Evolutionary conservation across 2,797 vertebrate species (phyloP).

Genomic region (Fringilla coelebs): DNA sequence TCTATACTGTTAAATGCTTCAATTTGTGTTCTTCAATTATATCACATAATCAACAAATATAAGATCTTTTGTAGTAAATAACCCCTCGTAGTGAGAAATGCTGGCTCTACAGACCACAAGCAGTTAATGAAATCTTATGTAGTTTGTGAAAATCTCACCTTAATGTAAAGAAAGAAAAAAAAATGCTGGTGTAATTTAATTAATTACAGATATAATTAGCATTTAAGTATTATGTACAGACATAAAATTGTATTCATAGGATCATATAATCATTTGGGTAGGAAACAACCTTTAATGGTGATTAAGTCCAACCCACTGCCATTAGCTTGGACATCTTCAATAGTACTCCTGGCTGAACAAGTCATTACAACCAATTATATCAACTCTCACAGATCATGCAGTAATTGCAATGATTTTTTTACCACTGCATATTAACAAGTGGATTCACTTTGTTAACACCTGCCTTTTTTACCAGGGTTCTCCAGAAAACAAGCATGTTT

Average conservation of each 20-base stretch:
- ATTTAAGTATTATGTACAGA: not conserved
- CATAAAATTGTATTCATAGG: not conserved
- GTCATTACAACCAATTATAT: not conserved
- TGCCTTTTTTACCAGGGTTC: constrained; percentile 8
- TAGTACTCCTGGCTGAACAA: not conserved
- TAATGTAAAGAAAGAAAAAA: not conserved
- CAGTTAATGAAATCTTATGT: constrained; percentile 41
- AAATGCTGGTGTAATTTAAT: not conserved
- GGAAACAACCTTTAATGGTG: not conserved
- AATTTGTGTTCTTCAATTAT: constrained; percentile 5
- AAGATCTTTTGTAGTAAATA: constrained; percentile 35
- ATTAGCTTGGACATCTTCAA: rapidly evolving
- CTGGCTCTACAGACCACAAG: constrained; percentile 10
- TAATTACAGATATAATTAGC: not conserved
- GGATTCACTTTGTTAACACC: constrained; percentile 35
- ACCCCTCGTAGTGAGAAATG: constrained; percentile 4
- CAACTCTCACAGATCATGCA: not conserved
- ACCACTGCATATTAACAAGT: not conserved
- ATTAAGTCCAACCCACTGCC: rapidly evolving
- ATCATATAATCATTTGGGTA: no score
- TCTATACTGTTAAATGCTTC: not conserved
- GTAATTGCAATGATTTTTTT: constrained; percentile 38
- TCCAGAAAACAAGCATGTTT: constrained; percentile 47
- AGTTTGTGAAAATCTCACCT: constrained; percentile 36
- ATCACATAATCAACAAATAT: not conserved